Evolutionary conservation across 2,888 invertebrate genomes (phyloP), one percentile per base, ranked within the genome.

Genomic region (Alentia gelatinosa): DNA sequence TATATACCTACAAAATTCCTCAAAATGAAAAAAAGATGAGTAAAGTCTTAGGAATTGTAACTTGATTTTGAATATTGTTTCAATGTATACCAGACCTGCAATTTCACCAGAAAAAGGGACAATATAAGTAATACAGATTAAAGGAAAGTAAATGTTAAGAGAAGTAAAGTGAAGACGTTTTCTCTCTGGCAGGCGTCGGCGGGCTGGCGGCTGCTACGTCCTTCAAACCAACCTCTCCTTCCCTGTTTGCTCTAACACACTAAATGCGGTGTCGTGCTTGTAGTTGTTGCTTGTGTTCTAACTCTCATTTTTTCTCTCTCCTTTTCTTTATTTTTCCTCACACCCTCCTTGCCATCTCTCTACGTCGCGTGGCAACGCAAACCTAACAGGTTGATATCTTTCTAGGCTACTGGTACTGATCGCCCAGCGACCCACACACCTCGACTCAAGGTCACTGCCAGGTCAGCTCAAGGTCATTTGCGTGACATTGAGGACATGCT

Each of bases 351-450:
- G 15, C 63, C 68, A 30, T 30, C 68, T 56, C 56, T n/a, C 26
- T 3, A 26, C 26, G 26, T 30, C 5, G n/a, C 63, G 30, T 26
- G 68, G 4, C 30, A 12, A 4, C n/a, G n/a, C 26, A 26, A 1
- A 68, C 68, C 26, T 68, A 68, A 68, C 30, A 68, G 68, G 68
- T 30, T 68, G 68, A 68, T 68, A 68, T 68, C 33, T 68, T 68
- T 68, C 30, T 68, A 68, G 68, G 68, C 68, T 68, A 68, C 68
- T 68, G 68, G 68, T 68, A 68, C 68, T 68, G 68, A 68, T 12
- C n/a, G 33, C 30, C 68, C n/a, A 68, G 68, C n/a, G n/a, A n/a
- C n/a, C n/a, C n/a, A n/a, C n/a, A n/a, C n/a, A n/a, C n/a, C 30
- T 68, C 68, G 26, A 26, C 4, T 26, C 68, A 68, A 26, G 68